A percentile compares a stretch with the other conserved stretches of the same genome.
Conservation (phyloP, 1,140 invertebrate species). For the Nebria ingens region DNA sequence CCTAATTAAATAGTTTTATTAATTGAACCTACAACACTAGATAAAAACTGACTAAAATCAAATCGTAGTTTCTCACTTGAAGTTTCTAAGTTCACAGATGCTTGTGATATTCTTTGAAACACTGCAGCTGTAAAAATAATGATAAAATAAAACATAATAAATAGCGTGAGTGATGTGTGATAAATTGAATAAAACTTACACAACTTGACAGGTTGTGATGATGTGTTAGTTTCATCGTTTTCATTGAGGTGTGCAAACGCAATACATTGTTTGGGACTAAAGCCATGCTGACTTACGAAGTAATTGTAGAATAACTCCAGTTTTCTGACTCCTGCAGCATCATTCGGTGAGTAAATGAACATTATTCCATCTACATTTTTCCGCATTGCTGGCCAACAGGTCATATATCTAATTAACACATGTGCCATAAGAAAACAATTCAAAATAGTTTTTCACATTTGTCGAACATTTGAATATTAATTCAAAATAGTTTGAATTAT, state of each 20-base stretch:
- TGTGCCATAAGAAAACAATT: not conserved
- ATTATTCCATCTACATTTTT: conserved; percentile 16
- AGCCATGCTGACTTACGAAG: conserved; percentile 14
- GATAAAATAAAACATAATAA: no score
- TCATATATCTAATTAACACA: conserved; percentile 10
- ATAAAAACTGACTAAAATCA: conserved; percentile 16
- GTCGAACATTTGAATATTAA: no score
- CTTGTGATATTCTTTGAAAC: conserved; percentile 15
- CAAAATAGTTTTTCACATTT: no score
- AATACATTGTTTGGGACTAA: conserved; percentile 13
- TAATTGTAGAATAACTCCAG: conserved; percentile 18
- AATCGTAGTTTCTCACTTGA: conserved; percentile 17
- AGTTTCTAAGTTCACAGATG: conserved; percentile 15
- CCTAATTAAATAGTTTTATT: no score
- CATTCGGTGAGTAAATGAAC: conserved; percentile 16
- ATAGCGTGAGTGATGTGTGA: not conserved
- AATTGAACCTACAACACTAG: not conserved
- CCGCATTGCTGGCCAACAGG: conserved; percentile 15
- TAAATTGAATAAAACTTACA: conserved; percentile 12
- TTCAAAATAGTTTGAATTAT: not conserved
- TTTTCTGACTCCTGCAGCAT: conserved; percentile 14
- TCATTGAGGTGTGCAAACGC: conserved; percentile 9
- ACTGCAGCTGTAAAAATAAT: conserved; percentile 14
- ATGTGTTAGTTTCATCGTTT: not conserved
- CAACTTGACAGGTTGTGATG: conserved; percentile 14